Evolutionary conservation across 2,797 vertebrate genomes (phyloP).

Genomic region (Fistularia commersonii): DNA sequence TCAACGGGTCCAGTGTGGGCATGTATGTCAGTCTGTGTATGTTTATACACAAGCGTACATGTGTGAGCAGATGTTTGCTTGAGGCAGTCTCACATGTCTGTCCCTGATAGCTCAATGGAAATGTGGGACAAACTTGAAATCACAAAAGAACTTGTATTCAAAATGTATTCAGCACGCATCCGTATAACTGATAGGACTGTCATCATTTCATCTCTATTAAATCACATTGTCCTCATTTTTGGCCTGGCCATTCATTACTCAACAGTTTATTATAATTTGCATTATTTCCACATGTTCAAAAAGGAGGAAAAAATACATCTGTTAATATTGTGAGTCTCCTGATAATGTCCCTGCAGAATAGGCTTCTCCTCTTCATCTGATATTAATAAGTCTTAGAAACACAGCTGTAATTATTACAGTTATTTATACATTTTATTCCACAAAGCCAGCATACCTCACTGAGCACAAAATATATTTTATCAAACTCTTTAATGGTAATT

Average conservation of each 20-base stretch:
- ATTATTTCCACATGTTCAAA: slow-evolving; percentile 71
- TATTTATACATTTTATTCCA: slow-evolving; percentile 76
- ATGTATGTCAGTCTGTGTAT: slow-evolving; percentile 58
- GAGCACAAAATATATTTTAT: slow-evolving; percentile 73
- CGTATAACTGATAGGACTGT: slow-evolving; percentile 47
- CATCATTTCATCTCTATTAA: slow-evolving; percentile 54
- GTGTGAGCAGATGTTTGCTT: slow-evolving; percentile 76
- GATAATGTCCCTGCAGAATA: slow-evolving; percentile 61
- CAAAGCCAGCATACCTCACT: slow-evolving; percentile 73
- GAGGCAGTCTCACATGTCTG: slow-evolving; percentile 62
- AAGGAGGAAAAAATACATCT: slow-evolving; percentile 74
- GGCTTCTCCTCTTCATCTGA: slow-evolving; percentile 50
- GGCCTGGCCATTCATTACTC: slow-evolving; percentile 62
- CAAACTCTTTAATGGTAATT: slow-evolving; percentile 74
- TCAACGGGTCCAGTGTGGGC: slow-evolving; percentile 32
- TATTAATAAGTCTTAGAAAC: slow-evolving; percentile 70
- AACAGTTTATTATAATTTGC: slow-evolving; percentile 70
- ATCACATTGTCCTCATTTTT: slow-evolving; percentile 49
- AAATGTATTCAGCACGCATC: slow-evolving; percentile 44
- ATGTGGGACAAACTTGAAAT: slow-evolving; percentile 68
- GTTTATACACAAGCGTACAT: slow-evolving; percentile 79
- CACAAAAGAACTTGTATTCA: slow-evolving; percentile 67
- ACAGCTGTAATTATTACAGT: slow-evolving; percentile 67
- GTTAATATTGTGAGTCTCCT: slow-evolving; percentile 64
- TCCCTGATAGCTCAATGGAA: slow-evolving; percentile 65